phyloP scores from a whole-genome alignment of 2,113 vertebrate genomes.

The Neogobius melanostomus region DNA sequence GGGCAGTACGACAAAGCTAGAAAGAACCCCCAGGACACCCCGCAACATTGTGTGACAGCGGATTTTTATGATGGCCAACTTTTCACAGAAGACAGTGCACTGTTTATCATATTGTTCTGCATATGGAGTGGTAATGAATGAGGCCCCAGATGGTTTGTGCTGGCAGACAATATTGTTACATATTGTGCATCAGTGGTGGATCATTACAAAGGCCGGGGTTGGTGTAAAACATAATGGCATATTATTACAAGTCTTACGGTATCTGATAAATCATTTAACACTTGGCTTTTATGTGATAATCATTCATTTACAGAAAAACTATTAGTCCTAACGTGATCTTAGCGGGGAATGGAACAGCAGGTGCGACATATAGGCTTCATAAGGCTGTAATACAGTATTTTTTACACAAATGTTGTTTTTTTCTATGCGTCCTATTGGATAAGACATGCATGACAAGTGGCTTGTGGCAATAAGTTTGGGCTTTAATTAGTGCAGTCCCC shows the following conservation, averaged over 20 bases:
- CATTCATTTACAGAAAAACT: not conserved
- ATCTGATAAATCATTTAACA: slow-evolving; percentile 2
- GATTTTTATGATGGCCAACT: not conserved
- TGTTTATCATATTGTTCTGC: slow-evolving; percentile 1
- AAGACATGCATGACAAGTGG: not conserved
- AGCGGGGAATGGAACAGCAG: slow-evolving; percentile 8
- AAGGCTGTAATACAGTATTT: slow-evolving; percentile 10
- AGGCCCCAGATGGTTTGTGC: slow-evolving; percentile 7
- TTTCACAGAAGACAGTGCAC: not conserved
- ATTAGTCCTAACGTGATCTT: not conserved
- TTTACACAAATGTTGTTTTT: slow-evolving; percentile 5
- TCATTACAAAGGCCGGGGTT: slow-evolving; percentile 1
- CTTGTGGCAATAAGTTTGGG: not conserved
- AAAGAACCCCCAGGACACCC: not conserved
- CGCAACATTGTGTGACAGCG: not conserved
- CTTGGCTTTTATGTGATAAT: slow-evolving; percentile 6
- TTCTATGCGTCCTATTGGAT: not conserved
- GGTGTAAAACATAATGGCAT: slow-evolving; percentile 1
- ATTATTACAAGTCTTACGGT: not conserved
- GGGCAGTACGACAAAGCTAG: not conserved
- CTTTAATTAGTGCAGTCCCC: slow-evolving; percentile 29
- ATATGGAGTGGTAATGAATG: slow-evolving; percentile 10
- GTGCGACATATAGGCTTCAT: slow-evolving; percentile 6
- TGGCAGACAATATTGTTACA: slow-evolving; percentile 6
- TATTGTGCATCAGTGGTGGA: slow-evolving; percentile 6